These are phyloP conservation scores for Thaumetopoea pityocampa DNA, from an alignment of 1,140 invertebrate species.

Conservation along the genomic window DNA sequence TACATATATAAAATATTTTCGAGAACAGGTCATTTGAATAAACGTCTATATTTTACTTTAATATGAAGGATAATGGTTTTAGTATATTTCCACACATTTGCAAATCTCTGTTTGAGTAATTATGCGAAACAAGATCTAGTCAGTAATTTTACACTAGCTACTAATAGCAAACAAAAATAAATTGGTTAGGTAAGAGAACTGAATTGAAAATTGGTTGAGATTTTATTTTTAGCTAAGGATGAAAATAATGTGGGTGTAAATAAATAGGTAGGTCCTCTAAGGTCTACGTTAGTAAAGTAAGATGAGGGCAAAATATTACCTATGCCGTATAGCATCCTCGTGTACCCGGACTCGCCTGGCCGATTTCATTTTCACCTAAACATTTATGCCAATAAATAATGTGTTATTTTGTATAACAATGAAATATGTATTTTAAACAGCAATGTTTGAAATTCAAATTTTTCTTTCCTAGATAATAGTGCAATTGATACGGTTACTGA, in stretches of 20 bases:
- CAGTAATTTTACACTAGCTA: slow-evolving; percentile 20
- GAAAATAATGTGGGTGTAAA: slow-evolving; percentile 9
- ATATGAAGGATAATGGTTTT: too few relatives aligned
- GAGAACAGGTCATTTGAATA: too few relatives aligned
- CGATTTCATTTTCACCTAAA: slow-evolving; percentile 74
- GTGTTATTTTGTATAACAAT: slow-evolving; percentile 25
- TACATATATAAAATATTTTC: too few relatives aligned
- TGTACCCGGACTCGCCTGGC: slow-evolving; percentile 70
- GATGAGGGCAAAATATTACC: slow-evolving; percentile 57
- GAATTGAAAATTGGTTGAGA: slow-evolving; percentile 13
- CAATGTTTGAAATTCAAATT: slow-evolving; percentile 1
- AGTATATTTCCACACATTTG: too few relatives aligned
- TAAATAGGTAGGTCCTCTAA: slow-evolving; percentile 20
- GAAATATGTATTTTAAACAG: background rate
- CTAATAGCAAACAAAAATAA: slow-evolving; percentile 26
- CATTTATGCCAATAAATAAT: slow-evolving; percentile 70
- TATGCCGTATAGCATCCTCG: slow-evolving; percentile 72
- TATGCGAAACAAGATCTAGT: slow-evolving; percentile 6
- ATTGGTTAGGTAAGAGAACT: slow-evolving; percentile 13
- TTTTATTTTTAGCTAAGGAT: slow-evolving; percentile 12
- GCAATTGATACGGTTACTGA: too few relatives aligned
- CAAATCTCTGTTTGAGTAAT: too few relatives aligned
- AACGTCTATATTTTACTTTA: too few relatives aligned
- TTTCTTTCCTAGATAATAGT: too few relatives aligned
- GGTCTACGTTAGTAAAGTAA: slow-evolving; percentile 48